Percentiles rank a stretch among this genome's conserved stretches.
These are phyloP conservation scores for Drosophila siamana DNA, from an alignment of 2,888 invertebrate species.

Conservation along the genomic window DNA sequence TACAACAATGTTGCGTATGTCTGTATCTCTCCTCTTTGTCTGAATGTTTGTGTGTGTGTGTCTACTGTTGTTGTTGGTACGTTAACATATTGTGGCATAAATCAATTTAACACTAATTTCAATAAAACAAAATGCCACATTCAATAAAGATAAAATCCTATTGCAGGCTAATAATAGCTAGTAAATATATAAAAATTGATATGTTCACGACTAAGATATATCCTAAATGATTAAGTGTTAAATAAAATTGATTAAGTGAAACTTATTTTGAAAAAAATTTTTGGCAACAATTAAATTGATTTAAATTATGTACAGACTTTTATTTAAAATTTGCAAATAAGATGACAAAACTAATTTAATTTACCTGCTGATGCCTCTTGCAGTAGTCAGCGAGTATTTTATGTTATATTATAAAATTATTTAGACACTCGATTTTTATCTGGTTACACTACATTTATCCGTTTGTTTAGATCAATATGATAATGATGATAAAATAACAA, in stretches of 20 bases:
- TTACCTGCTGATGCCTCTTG: constrained; percentile 49
- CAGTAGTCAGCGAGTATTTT: constrained; percentile 5
- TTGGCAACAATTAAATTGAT: constrained; percentile 24
- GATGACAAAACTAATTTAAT: too few relatives aligned
- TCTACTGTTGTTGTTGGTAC: constrained; percentile 11
- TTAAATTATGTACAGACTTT: too few relatives aligned
- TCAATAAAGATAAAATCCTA: constrained; percentile 36
- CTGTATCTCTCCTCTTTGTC: neutral
- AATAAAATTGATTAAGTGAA: too few relatives aligned
- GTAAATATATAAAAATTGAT: neutral
- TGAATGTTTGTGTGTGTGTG: neutral
- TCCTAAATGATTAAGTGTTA: too few relatives aligned
- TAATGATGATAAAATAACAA: constrained; percentile 71
- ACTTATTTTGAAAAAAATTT: neutral
- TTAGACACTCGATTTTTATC: constrained; percentile 4
- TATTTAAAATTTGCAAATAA: too few relatives aligned
- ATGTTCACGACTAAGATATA: neutral
- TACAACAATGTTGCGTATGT: constrained; percentile 27
- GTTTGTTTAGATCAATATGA: constrained; percentile 57
- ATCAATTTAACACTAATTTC: constrained; percentile 73
- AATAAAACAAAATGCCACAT: constrained; percentile 49
- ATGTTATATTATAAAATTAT: constrained; percentile 11
- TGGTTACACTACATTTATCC: neutral
- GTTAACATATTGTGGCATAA: constrained; percentile 61
- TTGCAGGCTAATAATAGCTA: constrained; percentile 16